These are phyloP conservation scores for Epiperipatus broadwayi DNA, from an alignment of 2,888 invertebrate genomes.

Conservation along the genomic window DNA sequence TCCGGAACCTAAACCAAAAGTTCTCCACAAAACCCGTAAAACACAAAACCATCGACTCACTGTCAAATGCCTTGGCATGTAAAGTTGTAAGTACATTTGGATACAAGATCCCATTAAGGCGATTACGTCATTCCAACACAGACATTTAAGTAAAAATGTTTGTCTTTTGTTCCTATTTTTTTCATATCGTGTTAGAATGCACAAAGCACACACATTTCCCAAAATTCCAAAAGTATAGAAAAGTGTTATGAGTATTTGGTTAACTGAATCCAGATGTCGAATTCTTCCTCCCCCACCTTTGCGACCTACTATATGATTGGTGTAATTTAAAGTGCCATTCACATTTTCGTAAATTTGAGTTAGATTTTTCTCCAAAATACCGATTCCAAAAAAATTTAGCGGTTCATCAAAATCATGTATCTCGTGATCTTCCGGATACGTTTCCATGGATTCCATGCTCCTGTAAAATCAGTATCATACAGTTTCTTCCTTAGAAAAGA, in stretches of 20 bases:
- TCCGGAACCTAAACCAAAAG: conserved; percentile 66
- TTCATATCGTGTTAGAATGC: conserved; percentile 48
- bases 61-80: conserved; percentile 27
- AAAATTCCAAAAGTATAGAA: conserved; percentile 25
- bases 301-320: too few species aligned
- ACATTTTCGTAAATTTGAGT: too few species aligned
- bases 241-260: conserved; percentile 19
- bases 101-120: conserved; percentile 57
- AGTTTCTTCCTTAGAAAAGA: too few species aligned
- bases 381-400: too few species aligned
- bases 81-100: conserved; percentile 40
- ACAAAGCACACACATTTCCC: conserved; percentile 55
- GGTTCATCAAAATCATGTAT: too few species aligned
- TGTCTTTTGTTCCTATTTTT: conserved; percentile 53
- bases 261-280: conserved; percentile 12
- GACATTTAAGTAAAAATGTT: conserved; percentile 52
- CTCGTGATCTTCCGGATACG: too few species aligned
- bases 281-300: too few species aligned
- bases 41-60: conserved; percentile 39
- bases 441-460: too few species aligned
- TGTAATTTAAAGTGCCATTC: too few species aligned
- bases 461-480: too few species aligned
- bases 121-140: conserved; percentile 57
- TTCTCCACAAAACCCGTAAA: conserved; percentile 49
- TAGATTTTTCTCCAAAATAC: too few species aligned